These are phyloP conservation scores for Thymelicus acteon DNA, from an alignment of 2,888 invertebrate genomes.

Conservation along the genomic window DNA sequence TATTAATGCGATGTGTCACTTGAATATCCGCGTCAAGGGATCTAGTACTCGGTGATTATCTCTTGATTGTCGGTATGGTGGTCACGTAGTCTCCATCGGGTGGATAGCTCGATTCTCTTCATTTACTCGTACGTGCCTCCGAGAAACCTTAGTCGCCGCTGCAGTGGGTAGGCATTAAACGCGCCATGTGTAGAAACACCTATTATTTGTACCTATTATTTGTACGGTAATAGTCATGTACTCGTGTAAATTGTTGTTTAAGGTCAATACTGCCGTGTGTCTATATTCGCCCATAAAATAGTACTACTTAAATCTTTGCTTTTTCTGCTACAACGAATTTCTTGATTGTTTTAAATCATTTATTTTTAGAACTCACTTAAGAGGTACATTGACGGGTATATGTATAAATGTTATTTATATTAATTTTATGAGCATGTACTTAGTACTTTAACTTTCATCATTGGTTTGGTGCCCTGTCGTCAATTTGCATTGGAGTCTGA, in stretches of 20 bases:
- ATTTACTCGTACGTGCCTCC: conserved; percentile 65
- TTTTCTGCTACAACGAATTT: neutral
- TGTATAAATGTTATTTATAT: too few species aligned
- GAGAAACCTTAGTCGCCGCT: conserved; percentile 43
- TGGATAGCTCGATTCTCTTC: conserved; percentile 59
- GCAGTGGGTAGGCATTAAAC: conserved; percentile 52
- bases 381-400: too few species aligned
- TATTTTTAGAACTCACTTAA: too few species aligned
- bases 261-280: conserved; percentile 1
- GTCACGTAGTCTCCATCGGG: conserved; percentile 60
- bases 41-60: conserved; percentile 49
- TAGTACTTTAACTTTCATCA: too few species aligned
- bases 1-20: conserved; percentile 43
- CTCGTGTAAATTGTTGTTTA: conserved; percentile 59
- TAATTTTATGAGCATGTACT: too few species aligned
- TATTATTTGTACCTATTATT: conserved; percentile 49
- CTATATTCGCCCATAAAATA: conserved; percentile 2
- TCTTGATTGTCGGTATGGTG: conserved; percentile 54
- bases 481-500: too few species aligned
- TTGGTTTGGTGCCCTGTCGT: too few species aligned
- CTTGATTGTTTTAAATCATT: conserved; percentile 35
- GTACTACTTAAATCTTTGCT: neutral
- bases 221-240: conserved; percentile 44
- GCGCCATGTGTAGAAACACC: conserved; percentile 52
- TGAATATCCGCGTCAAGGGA: conserved; percentile 40